Evolutionary conservation across 2,888 invertebrate genomes (phyloP).

Genomic region (Dynastes maya): DNA sequence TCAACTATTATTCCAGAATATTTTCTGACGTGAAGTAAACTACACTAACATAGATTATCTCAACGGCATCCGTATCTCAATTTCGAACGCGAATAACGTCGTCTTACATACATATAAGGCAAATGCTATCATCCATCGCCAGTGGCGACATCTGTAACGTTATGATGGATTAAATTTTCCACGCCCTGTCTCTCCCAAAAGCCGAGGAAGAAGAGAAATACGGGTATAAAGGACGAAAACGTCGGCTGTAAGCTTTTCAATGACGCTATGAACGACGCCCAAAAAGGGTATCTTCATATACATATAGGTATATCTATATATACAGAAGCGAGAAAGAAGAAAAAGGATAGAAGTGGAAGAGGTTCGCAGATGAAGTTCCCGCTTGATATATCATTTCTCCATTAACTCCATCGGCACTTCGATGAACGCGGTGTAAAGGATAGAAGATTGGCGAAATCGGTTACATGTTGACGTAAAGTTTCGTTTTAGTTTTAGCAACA

Average conservation of each 20-base stretch:
- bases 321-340: too few species aligned
- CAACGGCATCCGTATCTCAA: too few species aligned
- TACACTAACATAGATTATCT: too few species aligned
- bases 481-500: too few species aligned
- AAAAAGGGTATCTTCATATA: not conserved
- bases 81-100: not conserved
- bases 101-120: too few species aligned
- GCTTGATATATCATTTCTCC: constrained; percentile 9
- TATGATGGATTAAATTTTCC: constrained; percentile 24
- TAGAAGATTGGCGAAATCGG: not conserved
- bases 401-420: constrained; percentile 16
- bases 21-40: too few species aligned
- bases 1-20: too few species aligned
- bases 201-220: not conserved
- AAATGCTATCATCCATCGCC: not conserved
- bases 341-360: too few species aligned
- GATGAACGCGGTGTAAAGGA: not conserved
- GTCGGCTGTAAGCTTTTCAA: not conserved
- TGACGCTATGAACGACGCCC: not conserved
- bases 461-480: not conserved
- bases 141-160: constrained; percentile 1
- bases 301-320: too few species aligned
- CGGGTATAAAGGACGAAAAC: not conserved
- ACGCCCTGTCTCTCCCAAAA: not conserved
- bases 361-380: not conserved